Evolutionary conservation across 2,888 invertebrate genomes (phyloP).

Genomic region (Archips crataeganus): DNA sequence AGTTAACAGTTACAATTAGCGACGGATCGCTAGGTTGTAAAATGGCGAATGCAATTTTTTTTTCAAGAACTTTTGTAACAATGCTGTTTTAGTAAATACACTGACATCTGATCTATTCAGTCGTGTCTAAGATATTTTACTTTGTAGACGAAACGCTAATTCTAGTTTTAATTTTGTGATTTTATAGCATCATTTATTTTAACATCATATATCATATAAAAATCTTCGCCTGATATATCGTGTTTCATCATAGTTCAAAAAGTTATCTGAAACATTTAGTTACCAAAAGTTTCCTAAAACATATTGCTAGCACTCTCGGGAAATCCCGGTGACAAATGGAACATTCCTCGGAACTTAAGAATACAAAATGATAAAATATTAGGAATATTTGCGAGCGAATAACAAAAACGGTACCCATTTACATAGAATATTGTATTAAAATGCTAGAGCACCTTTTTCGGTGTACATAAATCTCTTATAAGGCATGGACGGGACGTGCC

Average conservation of each 20-base stretch:
- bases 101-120: no score
- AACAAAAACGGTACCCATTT: conserved; percentile 12
- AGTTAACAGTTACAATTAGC: conserved; percentile 23
- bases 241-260: not conserved
- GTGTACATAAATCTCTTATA: conserved; percentile 6
- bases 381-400: not conserved
- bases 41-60: not conserved
- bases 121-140: no score
- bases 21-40: not conserved
- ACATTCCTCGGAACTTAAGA: not conserved
- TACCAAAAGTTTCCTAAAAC: not conserved
- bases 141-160: not conserved
- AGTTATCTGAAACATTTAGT: not conserved
- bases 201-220: not conserved
- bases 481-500: conserved; percentile 9
- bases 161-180: no score
- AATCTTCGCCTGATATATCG: not conserved
- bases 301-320: conserved; percentile 5
- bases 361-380: conserved; percentile 7
- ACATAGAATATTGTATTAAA: conserved; percentile 14
- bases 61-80: not conserved
- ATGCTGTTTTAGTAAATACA: not conserved
- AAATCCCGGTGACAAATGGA: conserved; percentile 9
- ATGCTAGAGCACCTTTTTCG: conserved; percentile 11
- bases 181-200: no score